Percentiles rank a stretch among this genome's conserved stretches.
phyloP scores from a whole-genome alignment of 2,113 vertebrate genomes.

The Gavialis gangeticus region DNA sequence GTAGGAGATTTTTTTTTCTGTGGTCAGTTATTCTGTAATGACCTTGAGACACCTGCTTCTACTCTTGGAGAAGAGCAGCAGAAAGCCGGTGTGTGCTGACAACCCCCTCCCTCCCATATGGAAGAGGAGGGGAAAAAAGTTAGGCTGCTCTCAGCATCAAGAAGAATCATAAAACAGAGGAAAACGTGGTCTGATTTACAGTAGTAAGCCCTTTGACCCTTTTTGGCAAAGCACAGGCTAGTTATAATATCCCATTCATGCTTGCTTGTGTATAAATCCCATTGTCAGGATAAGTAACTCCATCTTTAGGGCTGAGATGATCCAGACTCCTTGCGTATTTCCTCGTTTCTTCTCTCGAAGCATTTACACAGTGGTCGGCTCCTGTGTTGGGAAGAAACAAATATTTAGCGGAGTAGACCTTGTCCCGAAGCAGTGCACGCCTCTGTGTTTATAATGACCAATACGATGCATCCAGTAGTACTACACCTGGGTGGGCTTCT shows the following conservation, averaged over 20 bases:
- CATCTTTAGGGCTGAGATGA: fast-evolving
- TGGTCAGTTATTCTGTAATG: fast-evolving
- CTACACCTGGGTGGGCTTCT: not conserved
- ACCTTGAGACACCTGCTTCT: not conserved
- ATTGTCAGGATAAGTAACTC: not conserved
- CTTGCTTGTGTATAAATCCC: not conserved
- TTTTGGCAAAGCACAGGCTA: not conserved
- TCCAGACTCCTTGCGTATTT: not conserved
- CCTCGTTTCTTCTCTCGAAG: not conserved
- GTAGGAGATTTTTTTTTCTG: not conserved
- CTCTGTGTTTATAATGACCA: not conserved
- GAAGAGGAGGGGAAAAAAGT: not conserved
- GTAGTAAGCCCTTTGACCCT: not conserved
- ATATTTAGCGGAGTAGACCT: not conserved
- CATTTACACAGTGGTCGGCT: not conserved
- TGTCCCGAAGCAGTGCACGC: not conserved
- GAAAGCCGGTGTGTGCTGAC: not conserved
- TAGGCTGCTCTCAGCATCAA: not conserved
- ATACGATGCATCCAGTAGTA: not conserved
- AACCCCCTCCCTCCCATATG: not conserved
- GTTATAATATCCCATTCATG: not conserved
- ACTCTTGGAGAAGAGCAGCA: not conserved
- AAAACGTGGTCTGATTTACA: not conserved
- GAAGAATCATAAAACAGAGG: not conserved
- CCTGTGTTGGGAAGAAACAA: not conserved